A percentile compares a stretch with the other conserved stretches of the same genome.
These are phyloP conservation scores for Sarcophaga carnaria DNA, from an alignment of 2,888 invertebrate species.

Conservation along the genomic window DNA sequence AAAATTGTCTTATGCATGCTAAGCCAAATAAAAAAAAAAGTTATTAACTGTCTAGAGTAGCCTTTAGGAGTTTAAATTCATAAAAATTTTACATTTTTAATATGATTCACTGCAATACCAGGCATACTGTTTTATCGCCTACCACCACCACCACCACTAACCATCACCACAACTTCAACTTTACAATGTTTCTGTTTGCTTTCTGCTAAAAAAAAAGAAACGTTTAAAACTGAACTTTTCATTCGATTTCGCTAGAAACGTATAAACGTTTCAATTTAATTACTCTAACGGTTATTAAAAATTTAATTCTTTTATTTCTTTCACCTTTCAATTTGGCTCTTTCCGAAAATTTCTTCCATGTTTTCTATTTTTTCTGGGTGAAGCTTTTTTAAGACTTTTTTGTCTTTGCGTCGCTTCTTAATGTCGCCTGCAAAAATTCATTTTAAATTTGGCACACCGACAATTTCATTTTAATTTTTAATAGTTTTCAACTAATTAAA, in stretches of 20 bases:
- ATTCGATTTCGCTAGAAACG: not conserved
- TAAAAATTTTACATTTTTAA: not conserved
- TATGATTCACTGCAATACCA: not conserved
- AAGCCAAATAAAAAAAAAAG: not conserved
- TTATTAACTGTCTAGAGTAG: not conserved
- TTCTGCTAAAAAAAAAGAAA: not conserved
- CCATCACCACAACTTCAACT: too few relatives aligned
- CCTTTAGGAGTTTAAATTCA: not conserved
- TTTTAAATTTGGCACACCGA: too few relatives aligned
- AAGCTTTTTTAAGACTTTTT: not conserved
- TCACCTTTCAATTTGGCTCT: constrained; percentile 25
- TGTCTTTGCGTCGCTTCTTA: too few relatives aligned
- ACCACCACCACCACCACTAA: too few relatives aligned
- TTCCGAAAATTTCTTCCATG: not conserved
- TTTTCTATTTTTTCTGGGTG: not conserved
- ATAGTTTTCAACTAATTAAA: too few relatives aligned
- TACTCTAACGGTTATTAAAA: constrained; percentile 33
- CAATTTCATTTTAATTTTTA: too few relatives aligned
- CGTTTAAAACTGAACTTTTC: not conserved
- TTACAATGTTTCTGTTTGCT: not conserved
- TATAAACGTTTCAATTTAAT: constrained; percentile 7
- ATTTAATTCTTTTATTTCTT: constrained; percentile 33
- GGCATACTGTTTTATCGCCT: not conserved
- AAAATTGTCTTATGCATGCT: not conserved
- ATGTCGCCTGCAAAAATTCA: too few relatives aligned